A percentile compares a stretch with the other conserved stretches of the same genome.
phyloP scores from a whole-genome alignment of 2,888 invertebrate species.

The Athetis lepigone region DNA sequence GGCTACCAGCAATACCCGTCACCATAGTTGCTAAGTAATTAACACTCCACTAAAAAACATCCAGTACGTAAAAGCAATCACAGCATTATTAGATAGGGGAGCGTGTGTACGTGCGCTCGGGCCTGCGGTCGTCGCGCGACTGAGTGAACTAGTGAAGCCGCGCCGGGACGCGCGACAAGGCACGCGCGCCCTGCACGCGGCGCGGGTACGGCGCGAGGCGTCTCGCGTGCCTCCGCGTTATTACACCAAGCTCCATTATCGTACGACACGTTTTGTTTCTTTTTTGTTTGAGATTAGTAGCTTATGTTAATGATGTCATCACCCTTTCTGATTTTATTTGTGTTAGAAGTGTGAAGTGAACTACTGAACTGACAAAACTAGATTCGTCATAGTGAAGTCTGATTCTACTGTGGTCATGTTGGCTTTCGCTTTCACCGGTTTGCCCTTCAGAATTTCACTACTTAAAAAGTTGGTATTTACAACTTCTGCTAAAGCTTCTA shows the following conservation, averaged over 20 bases:
- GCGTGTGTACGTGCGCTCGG: slow-evolving; percentile 63
- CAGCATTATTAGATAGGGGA: slow-evolving; percentile 66
- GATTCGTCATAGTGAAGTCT: slow-evolving; percentile 2
- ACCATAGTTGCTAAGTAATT: slow-evolving; percentile 78
- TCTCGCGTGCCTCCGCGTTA: slow-evolving; percentile 79
- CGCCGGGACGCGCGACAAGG: slow-evolving; percentile 57
- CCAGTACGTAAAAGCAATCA: slow-evolving; percentile 66
- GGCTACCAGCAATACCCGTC: slow-evolving; percentile 82
- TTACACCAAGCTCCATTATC: slow-evolving; percentile 64
- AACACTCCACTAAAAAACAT: slow-evolving; percentile 62
- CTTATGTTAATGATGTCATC: slow-evolving; percentile 32
- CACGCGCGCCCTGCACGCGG: slow-evolving; percentile 84
- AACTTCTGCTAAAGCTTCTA: background rate
- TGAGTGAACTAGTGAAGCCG: too few species aligned
- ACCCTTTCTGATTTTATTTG: slow-evolving; percentile 29
- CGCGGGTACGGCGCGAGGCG: slow-evolving; percentile 72
- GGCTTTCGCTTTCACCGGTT: background rate
- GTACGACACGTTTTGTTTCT: slow-evolving; percentile 50
- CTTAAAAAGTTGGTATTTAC: too few species aligned
- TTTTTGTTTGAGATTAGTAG: slow-evolving; percentile 37
- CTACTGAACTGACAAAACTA: background rate
- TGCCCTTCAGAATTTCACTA: background rate
- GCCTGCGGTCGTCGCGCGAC: slow-evolving; percentile 82
- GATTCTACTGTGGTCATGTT: background rate
- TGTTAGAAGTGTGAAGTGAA: slow-evolving; percentile 20